phyloP scores from a whole-genome alignment of 2,113 vertebrate species.

The Hiodon tergisus region DNA sequence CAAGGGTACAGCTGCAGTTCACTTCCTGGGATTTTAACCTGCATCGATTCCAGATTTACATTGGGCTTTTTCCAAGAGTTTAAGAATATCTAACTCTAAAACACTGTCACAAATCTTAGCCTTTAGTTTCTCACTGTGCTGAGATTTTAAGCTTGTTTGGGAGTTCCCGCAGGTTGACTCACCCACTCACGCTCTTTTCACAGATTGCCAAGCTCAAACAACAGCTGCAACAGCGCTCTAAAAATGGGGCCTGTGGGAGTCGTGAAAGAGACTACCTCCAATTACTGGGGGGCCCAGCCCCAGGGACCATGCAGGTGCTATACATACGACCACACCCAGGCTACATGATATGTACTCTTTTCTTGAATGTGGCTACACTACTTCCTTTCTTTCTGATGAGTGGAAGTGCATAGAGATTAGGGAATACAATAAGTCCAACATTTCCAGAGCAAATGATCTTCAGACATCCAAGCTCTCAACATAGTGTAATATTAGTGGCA shows the following conservation, averaged over 20 bases:
- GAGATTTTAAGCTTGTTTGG: neutral
- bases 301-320: slow-evolving; percentile 54
- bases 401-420: too few species aligned
- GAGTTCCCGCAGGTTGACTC: neutral
- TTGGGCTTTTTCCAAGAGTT: too few species aligned
- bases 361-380: too few species aligned
- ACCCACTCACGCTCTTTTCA: slow-evolving; percentile 10
- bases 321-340: slow-evolving; percentile 16
- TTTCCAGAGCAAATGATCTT: neutral
- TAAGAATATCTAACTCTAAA: too few species aligned
- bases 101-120: neutral
- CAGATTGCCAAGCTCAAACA: slow-evolving; percentile 80
- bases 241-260: slow-evolving; percentile 60
- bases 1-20: too few species aligned
- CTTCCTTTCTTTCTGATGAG: neutral
- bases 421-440: too few species aligned
- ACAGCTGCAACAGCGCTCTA: slow-evolving; percentile 68
- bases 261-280: slow-evolving; percentile 66
- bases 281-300: slow-evolving; percentile 46
- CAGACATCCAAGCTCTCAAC: neutral
- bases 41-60: too few species aligned
- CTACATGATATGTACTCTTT: neutral
- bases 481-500: neutral
- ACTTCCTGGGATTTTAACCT: too few species aligned
- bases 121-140: neutral